Base-by-base conservation (phyloP, 2,113 vertebrate species). In the Macquaria ambigua region DNA sequence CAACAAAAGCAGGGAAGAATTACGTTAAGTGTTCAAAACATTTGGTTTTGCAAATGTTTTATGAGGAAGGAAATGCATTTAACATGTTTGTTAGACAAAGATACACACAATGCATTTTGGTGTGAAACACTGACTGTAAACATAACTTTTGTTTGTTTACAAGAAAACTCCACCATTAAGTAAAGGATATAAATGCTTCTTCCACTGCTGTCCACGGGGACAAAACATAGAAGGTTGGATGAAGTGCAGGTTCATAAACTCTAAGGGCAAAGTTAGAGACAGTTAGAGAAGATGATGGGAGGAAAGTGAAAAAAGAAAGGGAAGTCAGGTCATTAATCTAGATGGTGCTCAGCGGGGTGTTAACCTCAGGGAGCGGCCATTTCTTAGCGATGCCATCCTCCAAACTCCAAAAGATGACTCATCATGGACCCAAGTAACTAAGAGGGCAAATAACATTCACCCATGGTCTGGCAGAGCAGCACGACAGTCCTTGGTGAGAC, bases 361-460 rank as follows among this genome's bases (percentile, higher is more conserved):
- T 73, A 81, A 63, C 77, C 82, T 37, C 77, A 39, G 84, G 79
- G 77, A 82, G 72, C 53, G 28, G 56, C 69, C 74, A 87, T 86
- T 74, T 79, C 80, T 88, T 72, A 59, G 41, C 37, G 59, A 75
- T 80, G 86, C 71, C 83, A 73, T 87, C 55, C 72, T 83, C 79
- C 66, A 55, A 81, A 82, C 77, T 85, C 67, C 55, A 81, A 88
- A 84, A 50, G 82, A 91, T 91, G 90, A 92, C 74, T 93, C 92
- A 93, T 77, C 39, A 41, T 69, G 39, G 82, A 87, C 83, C 63
- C 68, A 78, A 84, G 85, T 66, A 86, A 89, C 83, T 75, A 53
- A 69, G 62, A 78, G 84, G 87, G 78, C 81, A 86, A 83, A 88
- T 83, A 79, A 63, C 66, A 76, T 87, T 91, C 87, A 90, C 86